These are phyloP conservation scores for Sceloporus undulatus DNA, from an alignment of 2,113 vertebrate genomes.

Conservation along the genomic window DNA sequence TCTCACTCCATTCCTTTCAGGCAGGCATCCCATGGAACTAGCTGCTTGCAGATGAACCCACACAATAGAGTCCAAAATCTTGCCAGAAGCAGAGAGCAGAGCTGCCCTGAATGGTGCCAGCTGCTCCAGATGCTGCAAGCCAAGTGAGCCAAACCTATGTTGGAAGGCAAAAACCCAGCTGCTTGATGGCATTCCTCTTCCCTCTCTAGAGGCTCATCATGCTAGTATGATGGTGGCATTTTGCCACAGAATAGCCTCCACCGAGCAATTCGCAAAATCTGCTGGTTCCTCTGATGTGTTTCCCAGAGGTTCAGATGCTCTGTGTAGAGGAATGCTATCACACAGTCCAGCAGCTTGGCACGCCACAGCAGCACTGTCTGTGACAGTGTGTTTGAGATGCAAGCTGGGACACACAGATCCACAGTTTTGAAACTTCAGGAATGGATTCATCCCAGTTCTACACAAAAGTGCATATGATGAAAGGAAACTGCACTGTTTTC, in stretches of 20 bases:
- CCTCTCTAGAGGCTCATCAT: background rate
- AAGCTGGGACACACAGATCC: background rate
- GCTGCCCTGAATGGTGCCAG: background rate
- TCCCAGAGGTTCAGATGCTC: background rate
- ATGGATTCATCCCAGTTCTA: background rate
- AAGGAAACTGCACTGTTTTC: background rate
- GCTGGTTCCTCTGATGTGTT: conserved; percentile 5
- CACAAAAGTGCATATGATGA: too few relatives aligned
- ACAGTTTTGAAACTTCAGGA: background rate
- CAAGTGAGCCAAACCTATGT: background rate
- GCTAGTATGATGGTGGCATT: conserved; percentile 7
- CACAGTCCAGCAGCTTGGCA: conserved; percentile 18
- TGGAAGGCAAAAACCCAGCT: background rate
- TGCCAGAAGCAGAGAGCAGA: background rate
- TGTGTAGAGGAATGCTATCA: conserved; percentile 27
- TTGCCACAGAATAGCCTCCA: background rate
- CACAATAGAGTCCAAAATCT: background rate
- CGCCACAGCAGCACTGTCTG: background rate
- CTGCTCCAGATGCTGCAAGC: conserved; percentile 11
- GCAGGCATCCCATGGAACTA: background rate
- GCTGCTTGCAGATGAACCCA: background rate
- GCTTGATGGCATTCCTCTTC: background rate
- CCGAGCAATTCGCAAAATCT: background rate
- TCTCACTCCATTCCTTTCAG: background rate
- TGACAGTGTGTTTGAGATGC: background rate